Percentiles rank a stretch among this genome's conserved stretches.
phyloP scores from a whole-genome alignment of 2,888 invertebrate species.

The Conomelus anceps region DNA sequence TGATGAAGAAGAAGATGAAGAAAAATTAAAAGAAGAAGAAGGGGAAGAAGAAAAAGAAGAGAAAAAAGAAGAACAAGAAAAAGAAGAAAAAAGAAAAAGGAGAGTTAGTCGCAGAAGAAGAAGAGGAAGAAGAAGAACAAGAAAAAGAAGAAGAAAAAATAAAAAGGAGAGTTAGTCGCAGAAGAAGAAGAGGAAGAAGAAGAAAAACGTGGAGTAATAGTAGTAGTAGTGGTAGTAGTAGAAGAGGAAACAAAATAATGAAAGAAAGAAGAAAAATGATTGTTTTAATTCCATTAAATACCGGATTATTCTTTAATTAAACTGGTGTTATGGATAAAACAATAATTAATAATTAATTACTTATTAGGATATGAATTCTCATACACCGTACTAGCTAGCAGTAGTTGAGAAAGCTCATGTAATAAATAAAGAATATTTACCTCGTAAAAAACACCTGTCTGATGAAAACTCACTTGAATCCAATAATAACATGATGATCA shows the following conservation, averaged over 20 bases:
- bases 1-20: not conserved
- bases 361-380: no score
- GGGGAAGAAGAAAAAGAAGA: not conserved
- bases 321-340: not conserved
- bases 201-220: not conserved
- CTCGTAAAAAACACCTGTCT: no score
- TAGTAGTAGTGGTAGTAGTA: not conserved
- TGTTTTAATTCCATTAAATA: not conserved
- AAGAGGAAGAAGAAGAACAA: not conserved
- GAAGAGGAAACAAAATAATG: not conserved
- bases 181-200: not conserved
- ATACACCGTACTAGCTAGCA: no score
- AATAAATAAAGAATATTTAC: no score
- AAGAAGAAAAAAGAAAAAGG: not conserved
- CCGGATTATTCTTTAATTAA: not conserved
- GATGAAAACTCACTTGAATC: no score
- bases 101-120: not conserved
- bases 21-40: not conserved
- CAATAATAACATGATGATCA: no score
- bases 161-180: not conserved
- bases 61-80: not conserved
- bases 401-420: no score
- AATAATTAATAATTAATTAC: no score
- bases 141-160: not conserved
- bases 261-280: not conserved